These are phyloP conservation scores for Gavia stellata DNA, from an alignment of 2,113 vertebrate species.

Conservation along the genomic window DNA sequence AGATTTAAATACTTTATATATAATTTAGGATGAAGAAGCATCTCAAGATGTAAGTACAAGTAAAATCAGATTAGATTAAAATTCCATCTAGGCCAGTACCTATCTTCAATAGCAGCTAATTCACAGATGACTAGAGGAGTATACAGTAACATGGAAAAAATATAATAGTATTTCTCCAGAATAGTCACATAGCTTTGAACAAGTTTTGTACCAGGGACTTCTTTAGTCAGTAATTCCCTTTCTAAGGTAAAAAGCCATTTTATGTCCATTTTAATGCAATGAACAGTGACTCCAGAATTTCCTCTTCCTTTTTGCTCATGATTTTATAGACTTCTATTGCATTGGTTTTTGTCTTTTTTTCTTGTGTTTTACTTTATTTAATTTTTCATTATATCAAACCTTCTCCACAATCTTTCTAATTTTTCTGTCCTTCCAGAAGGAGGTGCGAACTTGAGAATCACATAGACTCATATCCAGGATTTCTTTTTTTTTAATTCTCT, in stretches of 20 bases:
- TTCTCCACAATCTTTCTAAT: neutral
- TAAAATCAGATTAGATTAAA: neutral
- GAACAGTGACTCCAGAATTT: neutral
- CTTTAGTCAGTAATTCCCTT: neutral
- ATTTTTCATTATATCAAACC: neutral
- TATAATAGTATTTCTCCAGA: neutral
- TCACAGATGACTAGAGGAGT: neutral
- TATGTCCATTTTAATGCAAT: neutral
- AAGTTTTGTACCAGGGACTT: neutral
- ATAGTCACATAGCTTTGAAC: neutral
- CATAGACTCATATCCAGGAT: neutral
- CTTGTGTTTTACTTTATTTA: neutral
- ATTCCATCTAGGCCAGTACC: rapidly evolving
- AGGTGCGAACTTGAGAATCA: neutral
- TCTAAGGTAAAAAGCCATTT: neutral
- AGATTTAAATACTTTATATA: neutral
- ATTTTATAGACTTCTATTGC: neutral
- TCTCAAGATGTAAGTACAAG: neutral
- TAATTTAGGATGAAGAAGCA: neutral
- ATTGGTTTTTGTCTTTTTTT: neutral
- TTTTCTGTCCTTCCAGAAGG: neutral
- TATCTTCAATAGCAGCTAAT: neutral
- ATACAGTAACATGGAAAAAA: neutral
- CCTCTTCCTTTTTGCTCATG: neutral
- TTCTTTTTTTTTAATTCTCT: neutral